A percentile compares a stretch with the other conserved stretches of the same genome.
phyloP scores from a whole-genome alignment of 2,797 vertebrate species.

The Coreius guichenoti region DNA sequence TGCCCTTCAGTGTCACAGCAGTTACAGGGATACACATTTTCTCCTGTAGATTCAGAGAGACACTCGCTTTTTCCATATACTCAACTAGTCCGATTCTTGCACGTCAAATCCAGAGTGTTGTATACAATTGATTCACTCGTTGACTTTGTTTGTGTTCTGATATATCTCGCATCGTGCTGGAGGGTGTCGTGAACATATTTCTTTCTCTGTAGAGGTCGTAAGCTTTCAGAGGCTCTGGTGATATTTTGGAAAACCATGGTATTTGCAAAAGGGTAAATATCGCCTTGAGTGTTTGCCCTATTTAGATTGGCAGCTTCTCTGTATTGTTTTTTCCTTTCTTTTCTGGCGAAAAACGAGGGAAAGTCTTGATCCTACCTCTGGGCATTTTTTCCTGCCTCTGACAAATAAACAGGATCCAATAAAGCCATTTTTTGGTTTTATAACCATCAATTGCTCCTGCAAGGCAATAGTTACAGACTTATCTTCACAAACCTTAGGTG shows the following conservation, averaged over 20 bases:
- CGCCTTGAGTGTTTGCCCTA: slow-evolving; percentile 65
- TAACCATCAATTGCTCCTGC: slow-evolving; percentile 15
- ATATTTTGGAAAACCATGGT: slow-evolving; percentile 70
- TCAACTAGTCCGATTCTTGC: not conserved
- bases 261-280: slow-evolving; percentile 69
- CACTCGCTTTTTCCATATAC: not conserved
- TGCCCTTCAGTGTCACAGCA: slow-evolving; percentile 16
- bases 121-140: not conserved
- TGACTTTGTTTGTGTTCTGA: slow-evolving; percentile 1
- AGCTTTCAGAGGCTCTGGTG: slow-evolving; percentile 62
- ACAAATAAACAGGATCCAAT: slow-evolving; percentile 19
- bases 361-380: slow-evolving; percentile 22
- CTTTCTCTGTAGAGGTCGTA: slow-evolving; percentile 55
- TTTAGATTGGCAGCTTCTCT: slow-evolving; percentile 49
- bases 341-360: not conserved
- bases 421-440: slow-evolving; percentile 2
- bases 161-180: slow-evolving; percentile 5
- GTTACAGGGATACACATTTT: not conserved
- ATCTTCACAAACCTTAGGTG: slow-evolving; percentile 2
- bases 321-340: slow-evolving; percentile 12
- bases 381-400: slow-evolving; percentile 16
- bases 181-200: slow-evolving; percentile 51
- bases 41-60: not conserved
- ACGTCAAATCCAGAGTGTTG: not conserved
- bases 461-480: not conserved